Conservation (phyloP, 2,888 invertebrate genomes). For the Megaustenia siamemsis region DNA sequence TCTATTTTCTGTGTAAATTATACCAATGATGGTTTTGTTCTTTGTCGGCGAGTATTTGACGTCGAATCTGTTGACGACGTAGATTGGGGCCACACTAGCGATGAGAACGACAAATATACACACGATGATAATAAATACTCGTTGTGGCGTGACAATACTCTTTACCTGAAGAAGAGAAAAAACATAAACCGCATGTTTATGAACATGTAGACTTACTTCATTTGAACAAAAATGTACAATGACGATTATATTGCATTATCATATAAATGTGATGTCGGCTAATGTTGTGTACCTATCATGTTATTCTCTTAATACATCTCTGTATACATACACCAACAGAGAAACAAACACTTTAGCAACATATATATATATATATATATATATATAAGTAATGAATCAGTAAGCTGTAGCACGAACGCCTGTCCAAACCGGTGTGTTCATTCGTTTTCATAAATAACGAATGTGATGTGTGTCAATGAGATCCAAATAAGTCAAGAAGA, state of each 20-base stretch:
- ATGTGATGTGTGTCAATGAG: no score
- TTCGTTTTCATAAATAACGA: no score
- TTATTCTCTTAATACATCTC: no score
- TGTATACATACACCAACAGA: no score
- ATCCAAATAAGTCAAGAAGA: no score
- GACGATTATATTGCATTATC: not conserved
- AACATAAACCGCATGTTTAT: not conserved
- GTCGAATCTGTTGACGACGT: not conserved
- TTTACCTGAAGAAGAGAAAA: not conserved
- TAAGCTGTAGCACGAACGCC: no score
- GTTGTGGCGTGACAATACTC: constrained; percentile 1
- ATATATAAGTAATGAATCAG: no score
- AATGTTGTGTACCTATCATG: no score
- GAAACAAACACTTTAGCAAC: no score
- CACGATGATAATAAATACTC: not conserved
- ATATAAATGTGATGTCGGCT: not conserved
- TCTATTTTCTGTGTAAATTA: not conserved
- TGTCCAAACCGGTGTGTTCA: no score
- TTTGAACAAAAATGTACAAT: not conserved
- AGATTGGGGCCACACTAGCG: not conserved
- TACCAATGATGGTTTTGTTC: not conserved
- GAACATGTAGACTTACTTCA: no score
- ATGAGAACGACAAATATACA: not conserved
- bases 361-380: no score
- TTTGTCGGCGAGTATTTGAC: not conserved